Evolutionary conservation across 2,797 vertebrate species (phyloP), one percentile per base, ranked within the genome.

Genomic region (Poecilia wingei): DNA sequence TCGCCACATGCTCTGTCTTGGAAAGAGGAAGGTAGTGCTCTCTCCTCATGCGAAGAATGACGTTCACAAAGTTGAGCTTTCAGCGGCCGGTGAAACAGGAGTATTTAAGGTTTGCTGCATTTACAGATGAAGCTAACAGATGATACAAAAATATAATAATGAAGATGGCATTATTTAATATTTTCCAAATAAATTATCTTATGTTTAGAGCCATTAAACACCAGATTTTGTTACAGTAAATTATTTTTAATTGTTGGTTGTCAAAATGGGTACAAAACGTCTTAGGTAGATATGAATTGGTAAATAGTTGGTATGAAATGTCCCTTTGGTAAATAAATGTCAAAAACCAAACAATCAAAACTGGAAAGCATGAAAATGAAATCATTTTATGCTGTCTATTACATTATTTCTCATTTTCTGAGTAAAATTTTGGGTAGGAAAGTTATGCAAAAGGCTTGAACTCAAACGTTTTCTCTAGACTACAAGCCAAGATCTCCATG

Each of bases 1-100:
- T 89, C 86, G 84, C 41, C 66, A 69, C 39, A 43, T 85, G 31
- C n/a, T 33, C 72, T 81, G 61, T 85, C 80, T 76, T 76, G 70
- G 69, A 69, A 85, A 33, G 43, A 77, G 59, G 55, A 69, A 83
- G 74, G 77, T 79, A 72, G 57, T 12, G 77, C 46, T 82, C 77
- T 75, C 66, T 51, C 28, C 61, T 31, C 70, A 82, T 53, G 76
- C 74, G 51, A 45, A 41, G 57, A 20, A 72, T 47, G 61, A 80
- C 57, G 55, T 51, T 46, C 7, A 61, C 47, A 22, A 43, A 45
- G 8, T 70, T 33, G 16, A 80, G n/a, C 69, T 72, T 78, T 84
- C 68, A 84, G 47, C 57, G 18, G 73, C 82, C 49, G 2, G 39
- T 79, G 61, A 81, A 85, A 85, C 47, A 51, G 0, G 28, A 70